Evolutionary conservation across 2,888 invertebrate genomes (phyloP).

Genomic region (Epinotia demarniana): DNA sequence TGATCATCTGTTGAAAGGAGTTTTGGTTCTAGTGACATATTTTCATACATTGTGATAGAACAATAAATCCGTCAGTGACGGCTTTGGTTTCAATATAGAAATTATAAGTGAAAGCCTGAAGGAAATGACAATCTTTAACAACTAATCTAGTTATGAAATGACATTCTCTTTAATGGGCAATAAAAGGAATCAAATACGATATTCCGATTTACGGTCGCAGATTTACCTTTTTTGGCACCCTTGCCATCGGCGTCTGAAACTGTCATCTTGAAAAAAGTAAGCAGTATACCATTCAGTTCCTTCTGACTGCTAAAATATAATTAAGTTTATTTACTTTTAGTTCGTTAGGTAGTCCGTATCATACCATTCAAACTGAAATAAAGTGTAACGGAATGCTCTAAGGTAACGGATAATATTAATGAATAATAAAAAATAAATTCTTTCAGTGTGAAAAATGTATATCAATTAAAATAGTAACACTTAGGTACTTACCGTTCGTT

Average conservation of each 20-base stretch:
- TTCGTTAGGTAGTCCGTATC: no score
- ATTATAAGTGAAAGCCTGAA: neutral
- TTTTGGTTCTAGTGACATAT: slow-evolving; percentile 17
- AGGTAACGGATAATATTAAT: no score
- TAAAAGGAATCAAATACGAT: neutral
- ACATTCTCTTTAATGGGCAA: neutral
- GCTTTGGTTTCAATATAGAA: no score
- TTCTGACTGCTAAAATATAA: no score
- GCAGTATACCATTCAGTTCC: neutral
- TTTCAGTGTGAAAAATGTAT: no score
- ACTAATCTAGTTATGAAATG: neutral
- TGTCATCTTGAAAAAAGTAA: neutral
- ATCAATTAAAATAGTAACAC: no score
- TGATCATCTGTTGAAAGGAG: slow-evolving; percentile 2
- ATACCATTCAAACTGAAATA: no score
- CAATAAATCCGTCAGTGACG: slow-evolving; percentile 8
- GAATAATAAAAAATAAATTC: no score
- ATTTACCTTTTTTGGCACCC: neutral
- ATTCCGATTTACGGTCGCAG: neutral
- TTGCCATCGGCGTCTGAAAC: neutral
- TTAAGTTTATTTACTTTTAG: no score
- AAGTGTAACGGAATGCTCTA: no score
- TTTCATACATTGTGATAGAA: slow-evolving; percentile 13
- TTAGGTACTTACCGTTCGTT: no score
- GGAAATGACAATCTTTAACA: neutral